Conservation (phyloP, 2,113 vertebrate genomes). For the Vulpes lagopus region DNA sequence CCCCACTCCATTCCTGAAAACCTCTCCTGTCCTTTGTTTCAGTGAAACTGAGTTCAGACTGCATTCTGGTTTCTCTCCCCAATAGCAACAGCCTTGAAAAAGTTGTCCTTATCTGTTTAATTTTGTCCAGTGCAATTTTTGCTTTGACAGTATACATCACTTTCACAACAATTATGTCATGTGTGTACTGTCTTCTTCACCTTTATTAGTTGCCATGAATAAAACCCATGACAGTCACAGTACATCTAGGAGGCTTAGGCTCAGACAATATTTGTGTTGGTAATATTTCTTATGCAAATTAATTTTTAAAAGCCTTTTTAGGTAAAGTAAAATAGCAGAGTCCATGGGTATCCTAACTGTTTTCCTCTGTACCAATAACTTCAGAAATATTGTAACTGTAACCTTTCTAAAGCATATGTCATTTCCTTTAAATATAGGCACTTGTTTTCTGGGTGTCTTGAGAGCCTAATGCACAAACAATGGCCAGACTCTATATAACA, state of each 20-base stretch:
- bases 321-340: background rate
- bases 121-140: background rate
- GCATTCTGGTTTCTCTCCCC: background rate
- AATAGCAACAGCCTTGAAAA: background rate
- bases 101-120: background rate
- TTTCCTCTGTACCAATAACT: background rate
- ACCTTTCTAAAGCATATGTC: background rate
- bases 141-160: background rate
- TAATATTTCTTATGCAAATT: background rate
- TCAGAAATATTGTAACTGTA: background rate
- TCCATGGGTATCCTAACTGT: background rate
- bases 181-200: background rate
- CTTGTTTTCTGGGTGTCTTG: background rate
- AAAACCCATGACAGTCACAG: background rate
- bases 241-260: background rate
- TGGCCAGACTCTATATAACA: background rate
- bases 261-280: background rate
- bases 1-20: background rate
- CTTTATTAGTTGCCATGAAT: background rate
- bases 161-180: background rate
- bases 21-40: background rate
- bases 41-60: background rate
- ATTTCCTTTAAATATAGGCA: background rate
- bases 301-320: background rate
- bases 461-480: background rate